These are phyloP conservation scores for Leucophora obtusa DNA, from an alignment of 2,888 invertebrate species.

Conservation along the genomic window DNA sequence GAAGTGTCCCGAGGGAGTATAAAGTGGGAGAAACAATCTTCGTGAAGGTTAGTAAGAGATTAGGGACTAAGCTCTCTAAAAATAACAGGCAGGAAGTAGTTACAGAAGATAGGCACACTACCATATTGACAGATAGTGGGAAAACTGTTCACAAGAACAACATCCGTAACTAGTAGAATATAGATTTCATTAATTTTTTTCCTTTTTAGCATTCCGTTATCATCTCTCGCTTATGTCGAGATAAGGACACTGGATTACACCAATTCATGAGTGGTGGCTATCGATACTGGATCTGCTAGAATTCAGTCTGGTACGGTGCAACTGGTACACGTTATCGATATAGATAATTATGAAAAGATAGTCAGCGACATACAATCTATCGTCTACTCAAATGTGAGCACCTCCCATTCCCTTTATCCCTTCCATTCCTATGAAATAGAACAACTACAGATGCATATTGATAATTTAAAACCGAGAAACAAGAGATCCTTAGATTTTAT, in stretches of 20 bases:
- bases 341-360: no score
- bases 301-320: no score
- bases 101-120: conserved; percentile 38
- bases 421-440: no score
- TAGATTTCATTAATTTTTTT: no score
- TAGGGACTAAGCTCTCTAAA: conserved; percentile 36
- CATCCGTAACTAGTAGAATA: conserved; percentile 6
- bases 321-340: no score
- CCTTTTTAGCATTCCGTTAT: no score
- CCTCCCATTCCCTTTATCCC: no score
- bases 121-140: conserved; percentile 29
- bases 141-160: conserved; percentile 23
- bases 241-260: conserved; percentile 37
- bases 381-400: no score
- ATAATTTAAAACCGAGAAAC: no score
- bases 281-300: conserved; percentile 22
- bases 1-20: conserved; percentile 17
- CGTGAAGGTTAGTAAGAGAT: conserved; percentile 34
- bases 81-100: conserved; percentile 34
- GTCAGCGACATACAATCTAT: no score
- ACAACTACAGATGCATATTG: no score
- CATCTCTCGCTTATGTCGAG: not conserved
- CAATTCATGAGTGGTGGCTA: conserved; percentile 14
- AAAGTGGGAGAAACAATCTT: conserved; percentile 25
- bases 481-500: no score